Percentiles rank a stretch among this genome's conserved stretches.
Evolutionary conservation across 2,797 vertebrate species (phyloP).

Genomic region (Sus cebifrons): DNA sequence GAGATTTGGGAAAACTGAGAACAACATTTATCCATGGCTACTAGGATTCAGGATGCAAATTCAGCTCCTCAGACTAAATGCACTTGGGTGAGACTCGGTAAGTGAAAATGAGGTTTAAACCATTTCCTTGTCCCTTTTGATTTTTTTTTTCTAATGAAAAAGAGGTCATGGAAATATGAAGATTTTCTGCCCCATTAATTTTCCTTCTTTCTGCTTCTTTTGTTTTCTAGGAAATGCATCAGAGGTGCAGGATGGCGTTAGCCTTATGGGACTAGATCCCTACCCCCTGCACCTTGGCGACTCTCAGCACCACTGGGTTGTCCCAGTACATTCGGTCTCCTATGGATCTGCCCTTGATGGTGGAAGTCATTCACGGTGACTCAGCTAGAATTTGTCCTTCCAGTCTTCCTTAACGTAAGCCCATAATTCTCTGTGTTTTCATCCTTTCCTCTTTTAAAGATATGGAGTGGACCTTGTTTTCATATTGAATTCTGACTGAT

Average conservation of each 20-base stretch:
- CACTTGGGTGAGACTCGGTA: neutral
- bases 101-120: neutral
- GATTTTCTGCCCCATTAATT: neutral
- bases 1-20: neutral
- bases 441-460: neutral
- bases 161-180: neutral
- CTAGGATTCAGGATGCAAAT: neutral
- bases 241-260: neutral
- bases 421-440: conserved; percentile 14
- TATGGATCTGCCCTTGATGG: neutral
- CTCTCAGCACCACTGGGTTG: neutral
- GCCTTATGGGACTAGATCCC: neutral
- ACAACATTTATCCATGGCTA: neutral
- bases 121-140: neutral
- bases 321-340: rapidly evolving
- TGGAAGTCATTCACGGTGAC: neutral
- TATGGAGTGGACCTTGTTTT: neutral
- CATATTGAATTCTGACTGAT: neutral
- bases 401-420: neutral
- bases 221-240: neutral
- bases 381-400: neutral
- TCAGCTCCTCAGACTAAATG: neutral
- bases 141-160: neutral
- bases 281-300: rapidly evolving
- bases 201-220: neutral